phyloP scores from a whole-genome alignment of 2,113 vertebrate genomes.

The Scomber colias region DNA sequence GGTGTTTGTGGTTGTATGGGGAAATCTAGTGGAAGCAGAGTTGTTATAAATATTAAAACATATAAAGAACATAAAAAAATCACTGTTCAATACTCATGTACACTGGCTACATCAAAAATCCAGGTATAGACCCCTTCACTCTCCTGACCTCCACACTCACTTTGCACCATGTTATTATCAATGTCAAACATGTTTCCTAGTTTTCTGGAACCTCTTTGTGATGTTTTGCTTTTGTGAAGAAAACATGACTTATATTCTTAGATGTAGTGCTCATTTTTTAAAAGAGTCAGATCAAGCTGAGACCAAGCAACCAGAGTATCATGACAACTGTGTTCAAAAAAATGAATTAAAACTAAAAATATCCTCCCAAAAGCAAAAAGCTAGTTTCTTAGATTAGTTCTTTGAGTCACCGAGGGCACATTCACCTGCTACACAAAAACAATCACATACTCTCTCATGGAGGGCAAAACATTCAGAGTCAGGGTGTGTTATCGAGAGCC shows the following conservation, averaged over 20 bases:
- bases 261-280: constrained; percentile 4
- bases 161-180: background rate
- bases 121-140: background rate
- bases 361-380: background rate
- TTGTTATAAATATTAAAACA: background rate
- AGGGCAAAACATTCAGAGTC: constrained; percentile 31
- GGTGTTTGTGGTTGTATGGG: background rate
- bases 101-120: background rate
- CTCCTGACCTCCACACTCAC: background rate
- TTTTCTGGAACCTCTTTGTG: background rate
- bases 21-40: background rate
- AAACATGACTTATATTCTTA: background rate
- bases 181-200: constrained; percentile 1
- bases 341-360: background rate
- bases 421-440: background rate
- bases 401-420: background rate
- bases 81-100: background rate
- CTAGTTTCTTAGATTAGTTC: background rate
- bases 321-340: constrained; percentile 5
- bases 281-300: background rate
- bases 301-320: background rate
- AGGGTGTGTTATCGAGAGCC: constrained; percentile 26
- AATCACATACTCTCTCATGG: background rate
- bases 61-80: background rate
- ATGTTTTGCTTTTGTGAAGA: background rate